Conservation (phyloP, 2,888 invertebrate species). For the Nephrotoma guestfalica region DNA sequence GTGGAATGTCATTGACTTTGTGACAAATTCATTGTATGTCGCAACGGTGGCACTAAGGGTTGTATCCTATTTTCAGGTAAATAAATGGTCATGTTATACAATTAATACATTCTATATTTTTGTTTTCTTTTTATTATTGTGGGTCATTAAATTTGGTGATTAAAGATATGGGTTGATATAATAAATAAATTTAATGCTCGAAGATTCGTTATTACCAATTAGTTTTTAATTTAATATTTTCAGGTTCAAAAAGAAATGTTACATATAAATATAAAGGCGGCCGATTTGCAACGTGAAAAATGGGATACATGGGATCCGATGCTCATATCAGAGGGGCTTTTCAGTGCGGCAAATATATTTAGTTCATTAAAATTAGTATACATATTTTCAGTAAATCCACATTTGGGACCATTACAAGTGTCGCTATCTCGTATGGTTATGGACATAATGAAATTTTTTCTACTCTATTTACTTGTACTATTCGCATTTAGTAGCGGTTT, state of each 20-base stretch:
- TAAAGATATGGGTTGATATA: neutral
- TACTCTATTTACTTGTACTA: slow-evolving; percentile 78
- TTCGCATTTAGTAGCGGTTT: slow-evolving; percentile 90
- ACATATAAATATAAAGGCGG: slow-evolving; percentile 36
- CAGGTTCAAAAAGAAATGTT: slow-evolving; percentile 63
- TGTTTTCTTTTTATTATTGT: neutral
- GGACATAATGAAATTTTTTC: slow-evolving; percentile 94
- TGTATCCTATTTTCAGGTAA: slow-evolving; percentile 88
- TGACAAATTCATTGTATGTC: slow-evolving; percentile 94
- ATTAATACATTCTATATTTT: neutral
- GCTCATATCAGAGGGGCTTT: slow-evolving; percentile 89
- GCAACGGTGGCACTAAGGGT: slow-evolving; percentile 90
- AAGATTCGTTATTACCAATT: neutral
- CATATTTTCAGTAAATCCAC: slow-evolving; percentile 95
- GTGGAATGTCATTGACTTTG: slow-evolving; percentile 99
- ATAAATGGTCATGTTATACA: slow-evolving; percentile 11
- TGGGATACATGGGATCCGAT: slow-evolving; percentile 99
- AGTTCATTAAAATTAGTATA: slow-evolving; percentile 92
- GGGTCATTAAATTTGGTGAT: neutral
- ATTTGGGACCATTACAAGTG: slow-evolving; percentile 91
- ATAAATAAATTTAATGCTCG: neutral
- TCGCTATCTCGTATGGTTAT: slow-evolving; percentile 87
- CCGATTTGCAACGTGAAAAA: slow-evolving; percentile 62
- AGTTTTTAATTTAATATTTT: neutral
- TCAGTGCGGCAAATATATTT: slow-evolving; percentile 97